phyloP scores from a whole-genome alignment of 2,113 vertebrate species.

The Rissa tridactyla region DNA sequence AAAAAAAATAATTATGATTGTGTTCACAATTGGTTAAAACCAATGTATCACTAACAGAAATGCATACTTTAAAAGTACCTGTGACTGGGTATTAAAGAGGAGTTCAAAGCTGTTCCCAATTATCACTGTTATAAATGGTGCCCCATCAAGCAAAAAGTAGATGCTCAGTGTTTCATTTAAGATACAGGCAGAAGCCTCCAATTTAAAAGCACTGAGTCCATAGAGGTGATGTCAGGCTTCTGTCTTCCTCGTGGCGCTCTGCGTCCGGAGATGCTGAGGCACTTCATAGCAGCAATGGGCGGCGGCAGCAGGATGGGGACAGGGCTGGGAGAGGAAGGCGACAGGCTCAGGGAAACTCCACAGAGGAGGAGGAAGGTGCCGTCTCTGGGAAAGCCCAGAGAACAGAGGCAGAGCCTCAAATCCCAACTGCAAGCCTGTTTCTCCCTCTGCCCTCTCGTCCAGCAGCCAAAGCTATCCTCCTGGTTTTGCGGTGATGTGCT shows the following conservation, averaged over 20 bases:
- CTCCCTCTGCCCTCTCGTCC: not conserved
- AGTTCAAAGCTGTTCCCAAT: not conserved
- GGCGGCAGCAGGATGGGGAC: not conserved
- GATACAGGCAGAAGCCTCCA: too few species aligned
- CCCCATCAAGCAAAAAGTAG: not conserved
- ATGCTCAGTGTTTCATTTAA: not conserved
- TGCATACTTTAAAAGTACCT: not conserved
- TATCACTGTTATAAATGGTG: not conserved
- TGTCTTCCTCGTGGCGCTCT: accelerated
- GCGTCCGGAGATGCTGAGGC: not conserved
- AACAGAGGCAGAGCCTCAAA: not conserved
- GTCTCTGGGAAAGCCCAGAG: not conserved
- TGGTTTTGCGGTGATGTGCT: accelerated
- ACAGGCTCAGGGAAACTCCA: not conserved
- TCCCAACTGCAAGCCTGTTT: not conserved
- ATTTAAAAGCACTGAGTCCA: not conserved
- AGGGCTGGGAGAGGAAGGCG: not conserved
- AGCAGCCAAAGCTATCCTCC: not conserved
- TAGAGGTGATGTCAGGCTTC: accelerated
- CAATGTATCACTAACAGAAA: not conserved
- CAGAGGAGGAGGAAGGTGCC: too few species aligned
- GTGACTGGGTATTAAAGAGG: not conserved
- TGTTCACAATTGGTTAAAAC: not conserved
- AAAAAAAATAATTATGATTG: not conserved
- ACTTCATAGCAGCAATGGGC: not conserved